Evolutionary conservation across 2,888 invertebrate species (phyloP).

Genomic region (Belgica antarctica): DNA sequence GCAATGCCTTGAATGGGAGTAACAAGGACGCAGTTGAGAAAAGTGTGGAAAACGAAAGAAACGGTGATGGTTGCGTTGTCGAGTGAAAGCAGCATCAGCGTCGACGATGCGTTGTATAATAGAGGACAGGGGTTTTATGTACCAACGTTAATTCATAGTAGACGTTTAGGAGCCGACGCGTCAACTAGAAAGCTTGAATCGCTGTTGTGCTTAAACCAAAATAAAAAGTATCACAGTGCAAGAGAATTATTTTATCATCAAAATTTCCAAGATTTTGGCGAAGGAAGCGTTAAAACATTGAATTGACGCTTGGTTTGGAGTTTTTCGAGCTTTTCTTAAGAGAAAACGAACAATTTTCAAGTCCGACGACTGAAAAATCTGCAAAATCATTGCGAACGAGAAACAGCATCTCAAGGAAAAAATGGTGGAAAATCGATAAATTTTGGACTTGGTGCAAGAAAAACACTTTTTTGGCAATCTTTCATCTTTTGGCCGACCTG

Average conservation of each 20-base stretch:
- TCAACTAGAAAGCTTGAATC: constrained; percentile 58
- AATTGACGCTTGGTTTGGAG: constrained; percentile 35
- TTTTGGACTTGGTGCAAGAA: constrained; percentile 20
- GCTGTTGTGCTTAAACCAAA: constrained; percentile 49
- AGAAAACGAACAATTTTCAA: not conserved
- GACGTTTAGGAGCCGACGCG: constrained; percentile 59
- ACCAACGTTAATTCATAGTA: constrained; percentile 57
- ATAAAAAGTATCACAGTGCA: constrained; percentile 44
- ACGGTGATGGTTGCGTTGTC: constrained; percentile 14
- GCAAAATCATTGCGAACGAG: constrained; percentile 15
- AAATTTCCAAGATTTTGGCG: constrained; percentile 34
- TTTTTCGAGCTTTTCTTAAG: not conserved
- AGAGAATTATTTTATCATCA: constrained; percentile 33
- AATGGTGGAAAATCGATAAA: constrained; percentile 31
- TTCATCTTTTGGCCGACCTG: not conserved
- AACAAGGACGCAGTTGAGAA: constrained; percentile 22
- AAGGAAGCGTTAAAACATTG: constrained; percentile 44
- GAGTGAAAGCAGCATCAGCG: constrained; percentile 37
- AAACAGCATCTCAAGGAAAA: not conserved
- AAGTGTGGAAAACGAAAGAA: not conserved
- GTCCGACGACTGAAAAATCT: not conserved
- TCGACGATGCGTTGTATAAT: constrained; percentile 44
- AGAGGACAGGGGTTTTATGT: constrained; percentile 55
- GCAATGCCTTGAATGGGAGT: not conserved
- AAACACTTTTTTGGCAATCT: constrained; percentile 1